Evolutionary conservation across 2,113 vertebrate species (phyloP).

Genomic region (Menidia beryllina): DNA sequence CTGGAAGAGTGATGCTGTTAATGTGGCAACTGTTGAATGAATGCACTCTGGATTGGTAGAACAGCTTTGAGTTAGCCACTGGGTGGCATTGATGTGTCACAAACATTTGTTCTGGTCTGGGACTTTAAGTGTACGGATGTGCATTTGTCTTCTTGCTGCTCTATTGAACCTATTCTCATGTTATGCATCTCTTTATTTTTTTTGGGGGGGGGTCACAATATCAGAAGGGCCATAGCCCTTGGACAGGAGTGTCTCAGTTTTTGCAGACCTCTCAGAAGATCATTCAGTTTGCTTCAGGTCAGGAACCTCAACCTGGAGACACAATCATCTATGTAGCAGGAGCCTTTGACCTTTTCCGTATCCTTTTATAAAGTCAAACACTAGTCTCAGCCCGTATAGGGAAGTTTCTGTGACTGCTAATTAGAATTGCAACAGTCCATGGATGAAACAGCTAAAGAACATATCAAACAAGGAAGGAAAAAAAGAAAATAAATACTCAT

Average conservation of each 20-base stretch:
- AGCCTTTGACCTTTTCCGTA: slow-evolving; percentile 98
- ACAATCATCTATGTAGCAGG: slow-evolving; percentile 96
- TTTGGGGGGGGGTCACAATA: slow-evolving; percentile 78
- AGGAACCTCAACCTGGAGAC: slow-evolving; percentile 92
- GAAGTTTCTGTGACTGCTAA: neutral
- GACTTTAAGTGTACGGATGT: neutral
- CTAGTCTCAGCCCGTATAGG: too few relatives aligned
- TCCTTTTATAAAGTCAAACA: slow-evolving; percentile 74
- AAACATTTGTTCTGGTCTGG: neutral
- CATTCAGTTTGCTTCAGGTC: slow-evolving; percentile 97
- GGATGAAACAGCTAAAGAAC: neutral
- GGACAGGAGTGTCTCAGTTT: slow-evolving; percentile 97
- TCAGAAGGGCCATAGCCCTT: slow-evolving; percentile 91
- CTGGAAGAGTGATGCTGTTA: slow-evolving; percentile 36
- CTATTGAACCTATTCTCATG: slow-evolving; percentile 30
- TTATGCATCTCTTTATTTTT: slow-evolving; percentile 43
- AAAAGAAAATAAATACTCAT: neutral
- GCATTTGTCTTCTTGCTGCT: neutral
- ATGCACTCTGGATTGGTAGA: slow-evolving; percentile 6
- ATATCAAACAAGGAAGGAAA: neutral
- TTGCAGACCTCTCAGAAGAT: slow-evolving; percentile 98
- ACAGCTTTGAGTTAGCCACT: slow-evolving; percentile 18
- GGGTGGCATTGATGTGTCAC: slow-evolving; percentile 37
- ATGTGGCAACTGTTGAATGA: slow-evolving; percentile 47
- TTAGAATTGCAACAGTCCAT: neutral